Evolutionary conservation across 1,140 invertebrate genomes (phyloP), one percentile per base, ranked within the genome.

Genomic region (Drosophila subpulchrella): DNA sequence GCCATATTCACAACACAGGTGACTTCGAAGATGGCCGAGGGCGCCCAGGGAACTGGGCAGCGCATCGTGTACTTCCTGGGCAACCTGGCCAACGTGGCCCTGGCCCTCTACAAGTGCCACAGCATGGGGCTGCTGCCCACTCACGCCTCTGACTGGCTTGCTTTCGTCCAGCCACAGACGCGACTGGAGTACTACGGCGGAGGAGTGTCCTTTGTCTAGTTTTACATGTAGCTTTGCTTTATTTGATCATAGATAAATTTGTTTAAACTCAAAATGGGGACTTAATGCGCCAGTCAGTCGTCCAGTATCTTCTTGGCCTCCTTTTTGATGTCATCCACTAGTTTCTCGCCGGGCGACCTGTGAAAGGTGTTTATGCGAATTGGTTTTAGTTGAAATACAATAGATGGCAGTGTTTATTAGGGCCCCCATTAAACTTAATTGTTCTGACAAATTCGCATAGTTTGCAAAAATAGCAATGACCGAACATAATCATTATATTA

Each of bases 81-180:
- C 24, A 99, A 99, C 93, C 93, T 99, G 58, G 96, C 98, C 1
- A 98, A 98, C 92, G 95, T 99, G 73, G 95, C 95, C 6, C 92
- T 99, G 70, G 98, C 98, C 20, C 93, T 99, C 5, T 99, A 99
- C 92, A 99, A 99, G 93, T 99, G 98, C 93, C 98, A 99, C 79
- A 98, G 97, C 50, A 99, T 99, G 98, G 99, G 99, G 12, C 92
- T 99, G 15, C 93, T 99, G 30, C 99, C 99, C 15, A 99, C 98
- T 48, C 98, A 99, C 93, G 95, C 98, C 7, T 99, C 98, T 36
- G 99, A 99, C 93, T 99, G 99, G 99, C 93, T 99, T 38, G 98
- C 98, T 42, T 99, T 99, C 94, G 97, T 98, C 36, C 97, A 99
- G 92, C 97, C 98, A 7, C 97, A 97, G 93, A 95, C 95, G 74